Evolutionary conservation across 2,888 invertebrate genomes (phyloP).

Genomic region (Pyrgus malvae): DNA sequence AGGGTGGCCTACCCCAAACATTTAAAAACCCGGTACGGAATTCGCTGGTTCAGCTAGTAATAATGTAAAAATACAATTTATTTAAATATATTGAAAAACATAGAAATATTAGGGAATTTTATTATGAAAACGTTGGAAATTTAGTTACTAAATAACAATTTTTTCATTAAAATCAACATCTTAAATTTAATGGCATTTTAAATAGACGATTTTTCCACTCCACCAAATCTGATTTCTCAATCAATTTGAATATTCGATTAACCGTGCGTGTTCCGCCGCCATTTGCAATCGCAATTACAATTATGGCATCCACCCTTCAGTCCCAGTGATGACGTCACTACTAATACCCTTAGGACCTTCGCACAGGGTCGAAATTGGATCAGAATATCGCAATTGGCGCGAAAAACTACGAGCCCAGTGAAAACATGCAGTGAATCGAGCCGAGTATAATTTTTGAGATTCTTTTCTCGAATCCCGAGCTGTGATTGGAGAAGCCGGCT

Average conservation of each 20-base stretch:
- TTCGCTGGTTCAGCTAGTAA: too few species aligned
- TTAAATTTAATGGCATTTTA: too few species aligned
- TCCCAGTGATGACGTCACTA: conserved; percentile 29
- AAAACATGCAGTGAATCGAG: conserved; percentile 62
- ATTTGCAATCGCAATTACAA: conserved; percentile 75
- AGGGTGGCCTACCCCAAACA: too few species aligned
- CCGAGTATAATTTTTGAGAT: conserved; percentile 69
- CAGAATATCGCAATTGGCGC: conserved; percentile 33
- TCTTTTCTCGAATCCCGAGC: conserved; percentile 56
- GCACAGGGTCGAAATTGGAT: conserved; percentile 46
- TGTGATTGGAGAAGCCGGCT: conserved; percentile 63
- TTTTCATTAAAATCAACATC: too few species aligned
- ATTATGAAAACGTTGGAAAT: too few species aligned
- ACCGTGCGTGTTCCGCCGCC: conserved; percentile 63
- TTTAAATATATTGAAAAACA: too few species aligned
- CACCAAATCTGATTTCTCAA: conserved; percentile 36
- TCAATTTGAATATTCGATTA: conserved; percentile 63
- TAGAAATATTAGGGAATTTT: too few species aligned
- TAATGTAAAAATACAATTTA: too few species aligned
- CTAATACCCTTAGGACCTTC: conserved; percentile 32
- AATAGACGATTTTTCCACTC: neutral
- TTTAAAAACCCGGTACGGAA: too few species aligned
- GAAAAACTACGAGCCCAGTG: conserved; percentile 61
- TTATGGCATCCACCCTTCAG: conserved; percentile 47
- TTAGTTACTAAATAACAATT: too few species aligned